Conservation (phyloP, 2,888 invertebrate genomes). For the Nasonia oneida region DNA sequence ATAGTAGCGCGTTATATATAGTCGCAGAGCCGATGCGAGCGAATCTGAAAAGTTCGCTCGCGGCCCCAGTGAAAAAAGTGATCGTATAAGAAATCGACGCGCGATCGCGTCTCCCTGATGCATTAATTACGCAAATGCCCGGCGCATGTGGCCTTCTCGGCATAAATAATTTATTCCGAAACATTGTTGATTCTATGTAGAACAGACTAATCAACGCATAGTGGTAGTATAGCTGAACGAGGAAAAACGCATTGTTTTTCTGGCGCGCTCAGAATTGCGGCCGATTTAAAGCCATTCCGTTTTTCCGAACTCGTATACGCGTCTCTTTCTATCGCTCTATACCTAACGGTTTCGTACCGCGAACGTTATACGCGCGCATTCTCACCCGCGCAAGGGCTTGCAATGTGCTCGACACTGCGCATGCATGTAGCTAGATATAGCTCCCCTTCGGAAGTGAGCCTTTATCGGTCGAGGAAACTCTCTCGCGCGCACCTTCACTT, state of each 20-base stretch:
- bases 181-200: not conserved
- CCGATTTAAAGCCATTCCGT: not conserved
- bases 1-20: too few species aligned
- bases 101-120: not conserved
- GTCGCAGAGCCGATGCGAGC: too few species aligned
- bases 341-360: not conserved
- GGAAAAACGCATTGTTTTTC: not conserved
- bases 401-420: not conserved
- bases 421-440: not conserved
- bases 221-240: not conserved
- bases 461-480: not conserved
- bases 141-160: not conserved
- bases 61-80: not conserved
- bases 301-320: not conserved
- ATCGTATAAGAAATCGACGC: not conserved
- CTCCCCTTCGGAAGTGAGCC: not conserved
- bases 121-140: not conserved
- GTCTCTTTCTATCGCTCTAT: not conserved
- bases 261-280: not conserved
- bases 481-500: not conserved
- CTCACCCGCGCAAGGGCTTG: not conserved
- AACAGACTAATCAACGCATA: not conserved
- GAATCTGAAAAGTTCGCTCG: not conserved
- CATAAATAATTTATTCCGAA: conserved; percentile 3
- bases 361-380: conserved; percentile 14